phyloP scores from a whole-genome alignment of 2,113 vertebrate genomes.

The Siniperca chuatsi region DNA sequence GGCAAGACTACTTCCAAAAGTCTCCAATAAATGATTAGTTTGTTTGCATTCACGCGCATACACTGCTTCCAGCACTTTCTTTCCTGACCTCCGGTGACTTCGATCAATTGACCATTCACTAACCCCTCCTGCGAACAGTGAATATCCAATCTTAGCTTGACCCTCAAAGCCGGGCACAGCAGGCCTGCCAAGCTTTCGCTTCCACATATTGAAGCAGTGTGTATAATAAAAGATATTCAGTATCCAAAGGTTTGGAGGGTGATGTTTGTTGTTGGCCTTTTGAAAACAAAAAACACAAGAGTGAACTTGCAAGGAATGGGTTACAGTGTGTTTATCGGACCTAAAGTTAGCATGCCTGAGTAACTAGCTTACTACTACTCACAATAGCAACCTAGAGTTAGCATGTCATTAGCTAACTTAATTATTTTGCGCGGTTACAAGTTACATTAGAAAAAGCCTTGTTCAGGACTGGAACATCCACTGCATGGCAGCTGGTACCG shows the following conservation, averaged over 20 bases:
- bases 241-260: background rate
- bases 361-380: background rate
- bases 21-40: slow-evolving; percentile 14
- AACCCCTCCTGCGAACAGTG: background rate
- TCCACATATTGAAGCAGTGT: background rate
- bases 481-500: background rate
- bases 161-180: background rate
- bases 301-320: background rate
- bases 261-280: background rate
- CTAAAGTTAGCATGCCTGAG: background rate
- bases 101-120: background rate
- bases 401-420: background rate
- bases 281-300: background rate
- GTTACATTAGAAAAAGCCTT: background rate
- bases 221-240: background rate
- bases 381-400: background rate
- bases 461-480: background rate
- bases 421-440: background rate
- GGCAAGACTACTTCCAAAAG: slow-evolving; percentile 16
- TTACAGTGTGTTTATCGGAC: background rate
- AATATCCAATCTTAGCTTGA: background rate
- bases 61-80: slow-evolving; percentile 24
- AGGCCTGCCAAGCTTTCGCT: background rate
- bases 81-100: slow-evolving; percentile 14
- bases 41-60: slow-evolving; percentile 3